Conservation (phyloP, 2,797 vertebrate species). For the Darevskia mixta region DNA sequence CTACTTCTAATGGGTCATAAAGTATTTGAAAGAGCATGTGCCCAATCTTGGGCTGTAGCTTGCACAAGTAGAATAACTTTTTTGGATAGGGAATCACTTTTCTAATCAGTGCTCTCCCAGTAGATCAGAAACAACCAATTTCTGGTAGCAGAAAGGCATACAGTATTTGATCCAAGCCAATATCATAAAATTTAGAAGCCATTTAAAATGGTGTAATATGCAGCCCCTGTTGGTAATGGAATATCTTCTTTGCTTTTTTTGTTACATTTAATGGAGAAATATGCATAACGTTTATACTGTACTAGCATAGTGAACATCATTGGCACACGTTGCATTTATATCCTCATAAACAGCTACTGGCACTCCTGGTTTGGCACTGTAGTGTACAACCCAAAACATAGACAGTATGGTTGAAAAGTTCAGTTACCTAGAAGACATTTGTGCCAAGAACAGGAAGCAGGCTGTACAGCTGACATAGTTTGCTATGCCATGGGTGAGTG, state of each 20-base stretch:
- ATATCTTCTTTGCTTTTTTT: neutral
- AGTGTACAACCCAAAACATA: neutral
- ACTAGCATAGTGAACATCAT: neutral
- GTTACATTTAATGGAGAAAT: neutral
- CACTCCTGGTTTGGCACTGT: neutral
- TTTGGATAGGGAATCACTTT: neutral
- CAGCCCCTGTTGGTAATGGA: neutral
- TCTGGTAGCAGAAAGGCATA: neutral
- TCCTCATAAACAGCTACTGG: neutral
- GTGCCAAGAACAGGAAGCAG: neutral
- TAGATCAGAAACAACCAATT: neutral
- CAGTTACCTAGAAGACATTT: neutral
- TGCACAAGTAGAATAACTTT: neutral
- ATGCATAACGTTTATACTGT: neutral
- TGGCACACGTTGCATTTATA: neutral
- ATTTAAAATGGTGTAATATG: neutral
- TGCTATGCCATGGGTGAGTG: neutral
- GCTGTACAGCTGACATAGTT: neutral
- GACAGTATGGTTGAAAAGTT: neutral
- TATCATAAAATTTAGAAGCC: neutral
- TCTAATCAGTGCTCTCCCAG: neutral
- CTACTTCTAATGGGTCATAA: neutral
- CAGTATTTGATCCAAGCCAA: neutral
- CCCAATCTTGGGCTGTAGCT: neutral
- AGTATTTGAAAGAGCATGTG: neutral